phyloP scores from a whole-genome alignment of 2,797 vertebrate species.

The Pangasius sanitwongsei region DNA sequence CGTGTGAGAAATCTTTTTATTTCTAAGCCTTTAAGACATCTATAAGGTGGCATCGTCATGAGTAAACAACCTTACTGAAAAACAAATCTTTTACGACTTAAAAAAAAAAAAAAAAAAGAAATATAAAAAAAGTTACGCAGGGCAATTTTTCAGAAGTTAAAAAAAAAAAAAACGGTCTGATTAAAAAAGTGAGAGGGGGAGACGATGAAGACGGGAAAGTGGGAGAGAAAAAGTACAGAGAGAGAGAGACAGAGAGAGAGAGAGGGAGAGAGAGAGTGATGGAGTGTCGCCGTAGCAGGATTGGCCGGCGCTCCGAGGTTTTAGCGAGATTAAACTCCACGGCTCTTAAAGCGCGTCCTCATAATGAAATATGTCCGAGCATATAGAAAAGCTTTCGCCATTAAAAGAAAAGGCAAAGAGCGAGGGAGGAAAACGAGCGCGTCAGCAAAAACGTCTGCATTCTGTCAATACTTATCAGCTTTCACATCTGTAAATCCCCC shows the following conservation, averaged over 20 bases:
- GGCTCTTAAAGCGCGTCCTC: constrained; percentile 89
- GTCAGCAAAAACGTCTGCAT: constrained; percentile 81
- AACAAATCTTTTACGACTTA: not conserved
- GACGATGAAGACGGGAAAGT: not conserved
- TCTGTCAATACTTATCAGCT: constrained; percentile 89
- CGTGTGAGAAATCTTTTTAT: not conserved
- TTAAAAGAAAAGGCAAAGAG: constrained; percentile 19
- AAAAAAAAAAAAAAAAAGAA: not conserved
- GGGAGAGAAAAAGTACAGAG: not conserved
- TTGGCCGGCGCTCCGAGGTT: constrained; percentile 66
- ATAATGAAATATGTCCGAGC: constrained; percentile 98
- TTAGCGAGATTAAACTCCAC: constrained; percentile 89
- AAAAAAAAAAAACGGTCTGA: constrained; percentile 2
- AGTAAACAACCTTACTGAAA: not conserved
- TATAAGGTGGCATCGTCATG: not conserved
- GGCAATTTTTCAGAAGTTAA: no score
- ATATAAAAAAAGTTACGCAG: not conserved
- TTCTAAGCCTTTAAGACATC: constrained; percentile 11
- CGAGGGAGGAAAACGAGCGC: constrained; percentile 49
- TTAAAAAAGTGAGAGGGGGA: not conserved
- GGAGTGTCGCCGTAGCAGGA: constrained; percentile 22
- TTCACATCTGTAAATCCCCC: constrained; percentile 75
- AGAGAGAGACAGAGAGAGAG: not conserved
- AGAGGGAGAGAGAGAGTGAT: constrained; percentile 11
- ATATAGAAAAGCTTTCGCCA: constrained; percentile 84